Percentiles rank a stretch among this genome's conserved stretches.
Conservation (phyloP, 1,140 invertebrate genomes). For the Bombus superbus region DNA sequence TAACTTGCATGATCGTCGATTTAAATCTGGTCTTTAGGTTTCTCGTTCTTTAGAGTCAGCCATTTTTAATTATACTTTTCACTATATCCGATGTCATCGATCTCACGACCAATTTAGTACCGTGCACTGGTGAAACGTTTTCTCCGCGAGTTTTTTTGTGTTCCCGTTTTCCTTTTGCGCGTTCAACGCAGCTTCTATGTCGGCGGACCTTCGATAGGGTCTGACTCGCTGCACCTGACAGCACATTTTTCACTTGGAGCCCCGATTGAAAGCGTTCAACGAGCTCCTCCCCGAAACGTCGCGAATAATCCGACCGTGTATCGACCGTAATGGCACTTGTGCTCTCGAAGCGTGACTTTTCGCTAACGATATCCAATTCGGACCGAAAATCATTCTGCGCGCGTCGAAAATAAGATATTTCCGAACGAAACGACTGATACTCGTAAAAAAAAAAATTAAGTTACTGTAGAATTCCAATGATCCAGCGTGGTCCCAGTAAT, state of each 20-base stretch:
- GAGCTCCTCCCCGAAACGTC: neutral
- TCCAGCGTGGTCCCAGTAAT: neutral
- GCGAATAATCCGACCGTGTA: constrained; percentile 30
- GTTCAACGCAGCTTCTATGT: neutral
- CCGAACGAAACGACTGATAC: neutral
- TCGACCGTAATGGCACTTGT: constrained; percentile 34
- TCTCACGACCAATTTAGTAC: constrained; percentile 11
- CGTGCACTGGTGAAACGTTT: neutral
- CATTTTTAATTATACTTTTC: neutral
- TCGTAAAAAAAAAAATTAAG: no score
- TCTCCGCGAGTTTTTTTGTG: neutral
- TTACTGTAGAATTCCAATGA: neutral
- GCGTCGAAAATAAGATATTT: neutral
- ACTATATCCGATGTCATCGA: neutral
- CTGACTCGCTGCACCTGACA: constrained; percentile 47
- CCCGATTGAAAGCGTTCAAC: constrained; percentile 22
- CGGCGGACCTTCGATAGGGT: constrained; percentile 6
- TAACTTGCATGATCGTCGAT: neutral
- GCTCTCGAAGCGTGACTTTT: constrained; percentile 14
- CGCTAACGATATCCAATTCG: neutral
- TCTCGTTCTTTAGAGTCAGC: neutral
- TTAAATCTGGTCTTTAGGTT: neutral
- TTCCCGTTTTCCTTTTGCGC: neutral
- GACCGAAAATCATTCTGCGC: neutral
- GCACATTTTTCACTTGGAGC: constrained; percentile 43